Evolutionary conservation across 2,113 vertebrate species (phyloP).

Genomic region (Ivindomyrus marchei): DNA sequence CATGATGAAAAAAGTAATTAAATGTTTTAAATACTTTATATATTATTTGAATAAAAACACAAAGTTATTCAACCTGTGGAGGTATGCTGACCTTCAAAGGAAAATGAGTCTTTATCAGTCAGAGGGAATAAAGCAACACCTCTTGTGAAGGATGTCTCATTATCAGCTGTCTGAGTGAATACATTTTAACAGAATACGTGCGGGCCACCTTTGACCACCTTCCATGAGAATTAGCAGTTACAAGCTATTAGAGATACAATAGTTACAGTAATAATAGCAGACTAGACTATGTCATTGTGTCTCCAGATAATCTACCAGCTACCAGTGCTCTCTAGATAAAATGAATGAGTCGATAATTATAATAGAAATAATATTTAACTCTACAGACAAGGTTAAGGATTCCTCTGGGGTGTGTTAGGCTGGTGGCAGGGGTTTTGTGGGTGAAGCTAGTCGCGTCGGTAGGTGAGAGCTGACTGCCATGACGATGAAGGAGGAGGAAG

Average conservation of each 20-base stretch:
- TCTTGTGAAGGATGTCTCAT: background rate
- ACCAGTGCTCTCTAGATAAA: background rate
- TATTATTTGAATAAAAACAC: conserved; percentile 7
- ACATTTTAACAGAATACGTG: background rate
- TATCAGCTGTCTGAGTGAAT: conserved; percentile 8
- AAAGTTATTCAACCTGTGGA: conserved; percentile 6
- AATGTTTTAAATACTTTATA: conserved; percentile 7
- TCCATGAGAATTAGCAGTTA: background rate
- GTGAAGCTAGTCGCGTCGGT: background rate
- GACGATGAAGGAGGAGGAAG: background rate
- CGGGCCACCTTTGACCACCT: background rate
- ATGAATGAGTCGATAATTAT: background rate
- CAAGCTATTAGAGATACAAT: background rate
- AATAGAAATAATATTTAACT: conserved; percentile 5
- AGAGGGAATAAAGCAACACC: conserved; percentile 2
- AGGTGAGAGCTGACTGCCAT: background rate
- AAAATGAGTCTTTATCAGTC: conserved; percentile 1
- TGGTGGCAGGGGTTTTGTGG: background rate
- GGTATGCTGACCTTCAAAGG: background rate
- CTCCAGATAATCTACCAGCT: background rate
- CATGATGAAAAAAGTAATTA: background rate
- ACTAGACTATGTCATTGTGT: conserved; percentile 4
- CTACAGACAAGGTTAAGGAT: conserved; percentile 2
- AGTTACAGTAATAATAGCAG: background rate
- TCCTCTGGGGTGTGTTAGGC: background rate